phyloP scores from a whole-genome alignment of 2,888 invertebrate species.

The Noctua janthe region DNA sequence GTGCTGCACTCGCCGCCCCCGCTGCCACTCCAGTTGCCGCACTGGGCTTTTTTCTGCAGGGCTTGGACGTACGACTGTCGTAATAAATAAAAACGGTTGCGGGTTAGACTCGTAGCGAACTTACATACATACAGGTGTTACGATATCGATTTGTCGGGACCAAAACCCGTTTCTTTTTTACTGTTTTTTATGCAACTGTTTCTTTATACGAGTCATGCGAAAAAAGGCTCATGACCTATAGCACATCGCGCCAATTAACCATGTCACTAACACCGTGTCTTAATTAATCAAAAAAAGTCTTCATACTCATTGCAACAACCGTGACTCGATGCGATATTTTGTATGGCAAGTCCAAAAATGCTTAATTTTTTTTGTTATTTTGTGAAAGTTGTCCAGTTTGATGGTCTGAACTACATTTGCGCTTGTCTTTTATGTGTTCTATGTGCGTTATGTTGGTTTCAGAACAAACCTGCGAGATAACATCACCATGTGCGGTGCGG shows the following conservation, averaged over 20 bases:
- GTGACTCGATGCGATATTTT: no score
- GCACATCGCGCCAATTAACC: no score
- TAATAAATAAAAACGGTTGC: neutral
- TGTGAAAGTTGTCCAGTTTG: neutral
- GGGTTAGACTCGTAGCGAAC: neutral
- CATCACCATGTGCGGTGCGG: constrained; percentile 96
- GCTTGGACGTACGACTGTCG: constrained; percentile 94
- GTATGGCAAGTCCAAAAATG: no score
- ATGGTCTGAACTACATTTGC: neutral
- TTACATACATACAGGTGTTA: neutral
- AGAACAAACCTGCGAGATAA: constrained; percentile 94
- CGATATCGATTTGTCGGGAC: neutral
- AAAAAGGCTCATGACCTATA: no score
- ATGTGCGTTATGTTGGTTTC: neutral
- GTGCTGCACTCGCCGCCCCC: constrained; percentile 92
- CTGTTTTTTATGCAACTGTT: no score
- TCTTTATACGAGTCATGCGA: no score
- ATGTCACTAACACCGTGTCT: no score
- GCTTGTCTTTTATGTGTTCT: neutral
- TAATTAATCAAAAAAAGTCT: no score
- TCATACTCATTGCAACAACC: no score
- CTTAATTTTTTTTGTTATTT: neutral
- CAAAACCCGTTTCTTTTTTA: no score
- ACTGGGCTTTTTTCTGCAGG: constrained; percentile 93
- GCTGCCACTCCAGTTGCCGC: constrained; percentile 88